Percentiles rank a stretch among this genome's conserved stretches.
phyloP scores from a whole-genome alignment of 1,140 invertebrate species.

The Lasioglossum baleicum region DNA sequence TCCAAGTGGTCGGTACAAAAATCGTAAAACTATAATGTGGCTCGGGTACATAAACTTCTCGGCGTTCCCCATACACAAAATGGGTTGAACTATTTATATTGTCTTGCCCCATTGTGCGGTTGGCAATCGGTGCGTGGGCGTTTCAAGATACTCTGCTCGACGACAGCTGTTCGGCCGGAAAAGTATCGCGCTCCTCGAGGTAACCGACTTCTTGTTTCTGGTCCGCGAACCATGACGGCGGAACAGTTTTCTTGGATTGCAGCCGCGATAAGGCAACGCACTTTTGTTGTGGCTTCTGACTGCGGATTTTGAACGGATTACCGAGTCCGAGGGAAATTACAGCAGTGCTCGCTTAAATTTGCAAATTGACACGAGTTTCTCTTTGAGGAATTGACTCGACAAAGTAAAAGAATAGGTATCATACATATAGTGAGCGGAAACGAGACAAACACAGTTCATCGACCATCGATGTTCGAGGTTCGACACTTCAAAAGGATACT shows the following conservation, averaged over 20 bases:
- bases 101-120: conserved; percentile 10
- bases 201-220: conserved; percentile 39
- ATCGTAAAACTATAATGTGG: background rate
- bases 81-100: background rate
- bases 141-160: conserved; percentile 30
- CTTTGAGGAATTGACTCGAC: too few species aligned
- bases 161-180: conserved; percentile 41
- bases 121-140: conserved; percentile 40
- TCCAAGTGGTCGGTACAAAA: too few species aligned
- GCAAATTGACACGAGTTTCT: too few species aligned
- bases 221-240: conserved; percentile 33
- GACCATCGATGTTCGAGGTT: too few species aligned
- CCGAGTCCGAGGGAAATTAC: background rate
- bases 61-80: background rate
- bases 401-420: too few species aligned
- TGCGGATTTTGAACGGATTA: conserved; percentile 16
- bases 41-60: background rate
- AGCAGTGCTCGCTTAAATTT: too few species aligned
- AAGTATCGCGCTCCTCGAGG: conserved; percentile 27
- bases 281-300: conserved; percentile 14
- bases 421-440: too few species aligned
- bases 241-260: conserved; percentile 26
- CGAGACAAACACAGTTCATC: too few species aligned
- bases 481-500: too few species aligned
- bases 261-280: conserved; percentile 18